Base-by-base conservation (phyloP, 2,113 vertebrate genomes). In the Zosterops pallidus region DNA sequence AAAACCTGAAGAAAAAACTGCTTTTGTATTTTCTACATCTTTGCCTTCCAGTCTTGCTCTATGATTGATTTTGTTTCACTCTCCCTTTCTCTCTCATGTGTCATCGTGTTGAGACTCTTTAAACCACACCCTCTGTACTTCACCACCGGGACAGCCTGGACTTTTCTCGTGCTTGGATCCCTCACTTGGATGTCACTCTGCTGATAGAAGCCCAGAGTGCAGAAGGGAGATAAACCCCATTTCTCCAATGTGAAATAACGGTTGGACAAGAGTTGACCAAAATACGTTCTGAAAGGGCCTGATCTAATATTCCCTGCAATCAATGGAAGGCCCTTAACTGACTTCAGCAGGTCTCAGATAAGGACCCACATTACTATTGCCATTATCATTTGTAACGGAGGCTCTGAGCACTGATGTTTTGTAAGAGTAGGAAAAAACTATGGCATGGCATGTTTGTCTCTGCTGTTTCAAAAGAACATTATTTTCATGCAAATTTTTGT, bases 181-280 rank as follows among this genome's bases (percentile, higher is more conserved):
- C 57, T 92, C 60, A 33, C 90, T 97, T 94, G 91, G 78, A 94
- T 90, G 77, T 55, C 86, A 72, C 62, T 46, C 60, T 94, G 63
- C 87, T 96, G 94, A 97, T 93, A 97, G 84, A 88, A 96, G 56
- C 65, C 50, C 33, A 23, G 87, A 96, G 86, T 97, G 92, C 65
- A 86, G 60, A 76, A 83, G 65, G 94, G 83, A 97, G 96, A 97
- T 96, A 96, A 93, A 96, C 16, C 62, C 29, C 56, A 18, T 85
- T 95, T 91, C 92, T 95, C 85, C 94, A 52, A 17, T 84, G 90
- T 80, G 89, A 95, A 97, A 57, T 96, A 98, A 97, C 47, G 41
- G 93, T 94, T 96, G 68, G 69, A 80, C 41, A 68, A 88, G 84
- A 69, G 65, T 47, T 95, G 80, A 91, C 94, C 92, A 94, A 94